phyloP scores from a whole-genome alignment of 2,113 vertebrate species.

The Columba janthina region DNA sequence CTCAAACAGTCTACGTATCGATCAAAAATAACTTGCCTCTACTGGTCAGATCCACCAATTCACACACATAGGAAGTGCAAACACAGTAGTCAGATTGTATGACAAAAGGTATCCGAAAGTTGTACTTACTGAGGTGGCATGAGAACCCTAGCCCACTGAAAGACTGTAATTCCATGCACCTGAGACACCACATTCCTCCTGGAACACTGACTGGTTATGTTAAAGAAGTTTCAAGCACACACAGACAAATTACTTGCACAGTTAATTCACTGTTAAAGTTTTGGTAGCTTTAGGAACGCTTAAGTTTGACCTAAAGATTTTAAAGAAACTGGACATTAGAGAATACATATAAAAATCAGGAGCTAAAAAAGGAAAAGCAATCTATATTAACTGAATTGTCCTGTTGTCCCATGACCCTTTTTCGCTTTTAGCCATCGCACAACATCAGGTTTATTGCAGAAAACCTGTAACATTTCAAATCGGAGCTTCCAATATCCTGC shows the following conservation, averaged over 20 bases:
- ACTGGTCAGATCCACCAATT: slow-evolving; percentile 50
- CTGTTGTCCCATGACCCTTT: neutral
- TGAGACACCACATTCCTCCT: neutral
- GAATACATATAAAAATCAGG: neutral
- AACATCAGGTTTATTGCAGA: neutral
- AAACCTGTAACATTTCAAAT: neutral
- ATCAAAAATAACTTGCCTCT: neutral
- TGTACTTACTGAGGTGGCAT: neutral
- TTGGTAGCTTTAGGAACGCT: neutral
- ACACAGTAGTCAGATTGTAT: too few species aligned
- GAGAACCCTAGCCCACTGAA: neutral
- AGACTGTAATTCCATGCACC: neutral
- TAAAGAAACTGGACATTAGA: neutral
- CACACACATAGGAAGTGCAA: slow-evolving; percentile 42
- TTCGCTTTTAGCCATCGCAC: neutral
- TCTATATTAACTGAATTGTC: neutral
- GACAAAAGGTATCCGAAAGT: neutral
- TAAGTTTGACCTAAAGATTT: neutral
- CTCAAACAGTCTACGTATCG: neutral
- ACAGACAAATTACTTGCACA: neutral
- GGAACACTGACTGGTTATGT: neutral
- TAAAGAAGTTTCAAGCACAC: neutral
- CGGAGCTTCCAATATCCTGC: neutral
- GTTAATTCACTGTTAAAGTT: neutral
- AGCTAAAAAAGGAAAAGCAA: neutral